A percentile compares a stretch with the other conserved stretches of the same genome.
Evolutionary conservation across 2,113 vertebrate species (phyloP).

Genomic region (Sitta europaea): DNA sequence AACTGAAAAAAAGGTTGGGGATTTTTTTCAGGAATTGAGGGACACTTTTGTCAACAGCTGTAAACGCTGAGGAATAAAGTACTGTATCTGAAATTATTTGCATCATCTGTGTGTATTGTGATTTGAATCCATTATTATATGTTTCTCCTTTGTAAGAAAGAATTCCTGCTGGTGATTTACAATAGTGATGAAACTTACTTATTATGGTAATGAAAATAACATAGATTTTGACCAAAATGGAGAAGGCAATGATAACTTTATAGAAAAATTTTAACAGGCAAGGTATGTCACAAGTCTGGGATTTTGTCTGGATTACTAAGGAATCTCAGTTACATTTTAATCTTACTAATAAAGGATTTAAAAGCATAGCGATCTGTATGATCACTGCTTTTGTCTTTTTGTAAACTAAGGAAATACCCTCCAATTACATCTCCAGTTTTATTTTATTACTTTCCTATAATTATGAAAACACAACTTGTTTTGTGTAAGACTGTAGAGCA

Average conservation of each 20-base stretch:
- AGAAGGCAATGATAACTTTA: not conserved
- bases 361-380: not conserved
- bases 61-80: slow-evolving; percentile 57
- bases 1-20: not conserved
- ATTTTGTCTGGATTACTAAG: not conserved
- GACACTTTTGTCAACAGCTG: slow-evolving; percentile 20
- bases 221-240: not conserved
- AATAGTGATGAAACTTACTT: not conserved
- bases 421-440: not conserved
- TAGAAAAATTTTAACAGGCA: not conserved
- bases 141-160: not conserved
- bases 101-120: not conserved
- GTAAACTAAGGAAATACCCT: not conserved
- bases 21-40: not conserved
- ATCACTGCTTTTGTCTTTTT: not conserved
- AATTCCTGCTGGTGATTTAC: not conserved
- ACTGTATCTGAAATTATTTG: slow-evolving; percentile 1
- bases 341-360: not conserved
- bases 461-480: not conserved
- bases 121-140: not conserved
- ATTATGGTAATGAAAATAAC: not conserved
- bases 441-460: not conserved
- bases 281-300: not conserved
- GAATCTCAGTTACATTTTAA: not conserved
- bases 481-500: not conserved